Conservation (phyloP, 2,888 invertebrate species). For the Junonia oenone region DNA sequence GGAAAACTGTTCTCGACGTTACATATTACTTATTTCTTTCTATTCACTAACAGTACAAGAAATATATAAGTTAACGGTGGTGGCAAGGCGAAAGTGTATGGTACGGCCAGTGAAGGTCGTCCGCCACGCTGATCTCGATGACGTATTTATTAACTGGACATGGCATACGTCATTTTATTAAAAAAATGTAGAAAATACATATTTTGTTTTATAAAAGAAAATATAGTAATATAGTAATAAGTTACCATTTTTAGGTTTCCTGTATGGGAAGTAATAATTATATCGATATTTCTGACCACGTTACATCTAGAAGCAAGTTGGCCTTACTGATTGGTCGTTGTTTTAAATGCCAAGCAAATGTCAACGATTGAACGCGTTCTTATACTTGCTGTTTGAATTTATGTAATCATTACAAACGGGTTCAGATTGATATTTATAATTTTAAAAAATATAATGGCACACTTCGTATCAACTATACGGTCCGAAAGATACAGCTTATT, state of each 20-base stretch:
- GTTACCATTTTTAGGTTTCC: not conserved
- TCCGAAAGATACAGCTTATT: too few species aligned
- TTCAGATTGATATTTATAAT: slow-evolving; percentile 2
- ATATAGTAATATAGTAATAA: not conserved
- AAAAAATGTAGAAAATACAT: too few species aligned
- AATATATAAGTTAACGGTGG: slow-evolving; percentile 50
- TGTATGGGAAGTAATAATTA: not conserved
- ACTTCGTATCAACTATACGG: not conserved
- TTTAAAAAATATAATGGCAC: not conserved
- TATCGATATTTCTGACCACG: slow-evolving; percentile 6
- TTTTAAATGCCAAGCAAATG: slow-evolving; percentile 65
- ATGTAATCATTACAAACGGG: slow-evolving; percentile 17
- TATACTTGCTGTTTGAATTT: slow-evolving; percentile 10
- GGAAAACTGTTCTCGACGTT: not conserved
- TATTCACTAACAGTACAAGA: slow-evolving; percentile 7
- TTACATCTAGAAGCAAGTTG: slow-evolving; percentile 15
- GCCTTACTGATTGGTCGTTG: slow-evolving; percentile 40
- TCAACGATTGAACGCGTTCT: slow-evolving; percentile 42
- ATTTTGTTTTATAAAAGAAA: too few species aligned
- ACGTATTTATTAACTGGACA: slow-evolving; percentile 22
- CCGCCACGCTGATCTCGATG: slow-evolving; percentile 30
- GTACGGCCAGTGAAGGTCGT: slow-evolving; percentile 51
- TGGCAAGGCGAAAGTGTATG: slow-evolving; percentile 62
- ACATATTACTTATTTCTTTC: slow-evolving; percentile 2
- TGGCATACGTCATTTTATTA: slow-evolving; percentile 11